Evolutionary conservation across 2,113 vertebrate species (phyloP).

Genomic region (Lichenostomus cassidix): DNA sequence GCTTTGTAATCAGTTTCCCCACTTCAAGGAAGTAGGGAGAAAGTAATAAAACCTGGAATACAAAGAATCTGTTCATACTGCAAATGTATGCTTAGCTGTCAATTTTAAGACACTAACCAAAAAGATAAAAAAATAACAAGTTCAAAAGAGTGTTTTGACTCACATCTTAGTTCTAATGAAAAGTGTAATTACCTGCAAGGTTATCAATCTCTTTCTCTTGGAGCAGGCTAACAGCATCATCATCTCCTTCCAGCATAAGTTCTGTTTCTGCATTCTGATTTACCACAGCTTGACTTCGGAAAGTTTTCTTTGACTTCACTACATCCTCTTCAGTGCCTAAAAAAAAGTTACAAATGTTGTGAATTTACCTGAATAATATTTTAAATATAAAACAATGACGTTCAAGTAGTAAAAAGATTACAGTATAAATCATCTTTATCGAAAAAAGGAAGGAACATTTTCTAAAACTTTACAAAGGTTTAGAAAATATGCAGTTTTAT

Average conservation of each 20-base stretch:
- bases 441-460: neutral
- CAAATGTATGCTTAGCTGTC: neutral
- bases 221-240: constrained; percentile 90
- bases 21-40: neutral
- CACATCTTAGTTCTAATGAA: neutral
- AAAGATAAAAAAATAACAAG: neutral
- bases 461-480: neutral
- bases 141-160: neutral
- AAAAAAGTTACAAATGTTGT: constrained; percentile 16
- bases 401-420: neutral
- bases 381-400: neutral
- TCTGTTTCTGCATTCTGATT: constrained; percentile 89
- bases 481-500: neutral
- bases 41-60: neutral
- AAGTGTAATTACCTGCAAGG: constrained; percentile 83
- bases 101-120: neutral
- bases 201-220: constrained; percentile 97
- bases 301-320: constrained; percentile 84
- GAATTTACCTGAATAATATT: neutral
- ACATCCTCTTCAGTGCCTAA: constrained; percentile 85
- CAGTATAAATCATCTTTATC: neutral
- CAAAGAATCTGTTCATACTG: neutral
- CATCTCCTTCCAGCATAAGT: constrained; percentile 91
- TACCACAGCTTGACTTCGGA: constrained; percentile 82
- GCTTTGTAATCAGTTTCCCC: neutral